A percentile compares a stretch with the other conserved stretches of the same genome.
Evolutionary conservation across 2,113 vertebrate genomes (phyloP).

Genomic region (Chaetorhynchus papuensis): DNA sequence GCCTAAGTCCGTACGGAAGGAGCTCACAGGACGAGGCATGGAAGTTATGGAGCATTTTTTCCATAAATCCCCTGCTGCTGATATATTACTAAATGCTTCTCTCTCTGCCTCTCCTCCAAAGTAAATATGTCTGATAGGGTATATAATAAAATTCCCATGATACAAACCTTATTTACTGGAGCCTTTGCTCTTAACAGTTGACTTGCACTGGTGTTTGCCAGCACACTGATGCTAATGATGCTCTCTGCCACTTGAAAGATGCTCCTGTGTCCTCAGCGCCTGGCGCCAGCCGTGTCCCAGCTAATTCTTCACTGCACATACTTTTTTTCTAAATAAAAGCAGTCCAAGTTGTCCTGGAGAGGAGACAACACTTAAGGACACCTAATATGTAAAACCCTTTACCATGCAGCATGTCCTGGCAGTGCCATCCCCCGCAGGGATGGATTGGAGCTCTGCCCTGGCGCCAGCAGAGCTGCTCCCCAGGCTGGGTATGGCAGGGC

Average conservation of each 20-base stretch:
- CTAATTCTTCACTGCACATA: not conserved
- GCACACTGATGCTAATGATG: not conserved
- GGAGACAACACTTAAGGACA: not conserved
- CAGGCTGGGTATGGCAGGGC: not conserved
- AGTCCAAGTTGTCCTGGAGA: not conserved
- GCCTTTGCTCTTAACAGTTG: not conserved
- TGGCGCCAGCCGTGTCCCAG: not conserved
- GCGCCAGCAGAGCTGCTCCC: not conserved
- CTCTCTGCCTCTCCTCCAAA: not conserved
- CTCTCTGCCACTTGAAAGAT: not conserved
- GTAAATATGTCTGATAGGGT: not conserved
- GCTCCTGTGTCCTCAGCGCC: not conserved
- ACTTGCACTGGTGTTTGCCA: not conserved
- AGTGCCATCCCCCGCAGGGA: not conserved
- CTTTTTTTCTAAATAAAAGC: not conserved
- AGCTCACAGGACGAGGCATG: rapidly evolving
- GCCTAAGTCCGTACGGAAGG: rapidly evolving
- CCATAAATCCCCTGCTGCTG: not conserved
- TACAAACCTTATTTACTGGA: not conserved
- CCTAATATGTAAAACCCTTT: not conserved
- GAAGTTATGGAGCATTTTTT: not conserved
- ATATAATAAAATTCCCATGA: not conserved
- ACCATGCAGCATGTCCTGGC: not conserved
- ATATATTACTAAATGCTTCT: not conserved
- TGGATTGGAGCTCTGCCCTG: not conserved